Evolutionary conservation across 2,888 invertebrate genomes (phyloP), one percentile per base, ranked within the genome.

Genomic region (Lumbricus terrestris): DNA sequence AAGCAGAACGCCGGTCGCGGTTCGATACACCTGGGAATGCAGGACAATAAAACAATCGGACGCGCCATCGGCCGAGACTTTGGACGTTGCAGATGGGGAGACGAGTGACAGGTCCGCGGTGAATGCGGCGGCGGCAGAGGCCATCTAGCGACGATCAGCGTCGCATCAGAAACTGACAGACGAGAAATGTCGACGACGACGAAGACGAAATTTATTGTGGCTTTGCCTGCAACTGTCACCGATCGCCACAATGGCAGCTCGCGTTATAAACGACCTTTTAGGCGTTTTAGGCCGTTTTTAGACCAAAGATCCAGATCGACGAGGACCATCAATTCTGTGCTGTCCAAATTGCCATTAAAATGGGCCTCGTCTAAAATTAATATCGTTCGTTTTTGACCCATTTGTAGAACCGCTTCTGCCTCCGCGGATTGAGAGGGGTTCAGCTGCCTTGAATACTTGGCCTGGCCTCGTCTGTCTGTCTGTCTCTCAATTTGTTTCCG

Each of bases 381-480:
- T 69, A n/a, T 69, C 69, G n/a, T 69, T n/a, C 69, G 69, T n/a
- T n/a, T 69, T 69, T n/a, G 29, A 29, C n/a, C 69, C 69, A n/a
- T 69, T 69, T 69, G 69, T 69, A 69, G n/a, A 69, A n/a, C 69
- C n/a, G 69, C 69, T 69, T n/a, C n/a, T 69, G 69, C 69, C 69
- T n/a, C 29, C n/a, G n/a, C 4, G 69, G 69, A 69, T 29, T 69
- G 69, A n/a, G n/a, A 69, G 69, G 69, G n/a, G 47, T 3, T 69
- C n/a, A n/a, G 8, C n/a, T 69, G 69, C 69, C n/a, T 69, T 69
- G 8, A 11, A 69, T 69, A n/a, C n/a, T n/a, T 16, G 11, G 8
- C 69, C 16, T 16, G 11, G 8, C 69, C 69, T 11, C n/a, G n/a
- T n/a, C 11, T n/a, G 69, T 69, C 69, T 69, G 69, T 69, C n/a